Conservation (phyloP, 2,888 invertebrate species). For the Exephanes ischioxanthus region DNA sequence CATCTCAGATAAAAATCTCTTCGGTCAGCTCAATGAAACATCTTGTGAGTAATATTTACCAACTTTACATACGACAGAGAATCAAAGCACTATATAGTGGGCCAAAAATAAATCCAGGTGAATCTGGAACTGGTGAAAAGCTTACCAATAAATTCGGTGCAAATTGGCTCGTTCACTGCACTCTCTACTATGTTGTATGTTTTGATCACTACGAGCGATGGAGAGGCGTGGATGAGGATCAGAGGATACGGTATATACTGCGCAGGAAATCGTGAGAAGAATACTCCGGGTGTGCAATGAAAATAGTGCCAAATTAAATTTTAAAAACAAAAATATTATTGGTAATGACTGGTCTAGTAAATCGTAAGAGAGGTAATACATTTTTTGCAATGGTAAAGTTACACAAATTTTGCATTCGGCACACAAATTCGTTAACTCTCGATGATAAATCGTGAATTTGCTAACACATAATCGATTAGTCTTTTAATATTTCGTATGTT, state of each 20-base stretch:
- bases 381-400: slow-evolving; percentile 68
- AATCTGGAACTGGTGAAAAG: slow-evolving; percentile 6
- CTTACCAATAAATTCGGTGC: slow-evolving; percentile 5
- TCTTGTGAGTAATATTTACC: slow-evolving; percentile 1
- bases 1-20: slow-evolving; percentile 1
- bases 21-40: background rate
- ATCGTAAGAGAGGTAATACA: slow-evolving; percentile 71
- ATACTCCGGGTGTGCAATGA: slow-evolving; percentile 68
- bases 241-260: background rate
- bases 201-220: slow-evolving; percentile 59
- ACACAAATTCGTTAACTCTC: slow-evolving; percentile 72
- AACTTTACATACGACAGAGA: slow-evolving; percentile 1
- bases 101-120: background rate
- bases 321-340: slow-evolving; percentile 82
- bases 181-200: slow-evolving; percentile 33
- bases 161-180: slow-evolving; percentile 11
- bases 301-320: slow-evolving; percentile 74
- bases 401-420: slow-evolving; percentile 72
- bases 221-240: slow-evolving; percentile 46
- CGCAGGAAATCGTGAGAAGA: background rate
- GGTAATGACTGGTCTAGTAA: slow-evolving; percentile 73
- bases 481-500: slow-evolving; percentile 67
- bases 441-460: slow-evolving; percentile 60
- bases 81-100: background rate
- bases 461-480: slow-evolving; percentile 47